Percentiles rank a stretch among this genome's conserved stretches.
These are phyloP conservation scores for Falco punctatus DNA, from an alignment of 2,113 vertebrate species.

Conservation along the genomic window DNA sequence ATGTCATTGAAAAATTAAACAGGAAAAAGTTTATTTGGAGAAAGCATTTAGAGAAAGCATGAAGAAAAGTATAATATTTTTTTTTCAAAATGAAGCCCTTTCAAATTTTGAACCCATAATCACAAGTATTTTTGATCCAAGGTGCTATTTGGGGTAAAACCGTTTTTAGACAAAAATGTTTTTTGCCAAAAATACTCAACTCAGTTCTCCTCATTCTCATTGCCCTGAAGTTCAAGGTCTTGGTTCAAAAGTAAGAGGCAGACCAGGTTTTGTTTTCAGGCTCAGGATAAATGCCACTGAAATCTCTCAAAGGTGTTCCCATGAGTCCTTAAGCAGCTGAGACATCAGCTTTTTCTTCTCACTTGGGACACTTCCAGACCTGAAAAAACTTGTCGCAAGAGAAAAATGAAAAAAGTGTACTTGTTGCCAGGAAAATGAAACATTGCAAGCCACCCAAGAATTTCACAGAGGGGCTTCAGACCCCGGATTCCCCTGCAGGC, in stretches of 20 bases:
- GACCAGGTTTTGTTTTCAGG: not conserved
- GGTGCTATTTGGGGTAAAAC: not conserved
- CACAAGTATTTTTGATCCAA: not conserved
- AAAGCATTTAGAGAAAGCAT: not conserved
- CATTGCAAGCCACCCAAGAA: not conserved
- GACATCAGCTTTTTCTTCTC: not conserved
- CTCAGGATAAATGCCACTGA: not conserved
- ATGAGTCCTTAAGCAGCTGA: not conserved
- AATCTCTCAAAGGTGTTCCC: not conserved
- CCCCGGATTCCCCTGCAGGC: not conserved
- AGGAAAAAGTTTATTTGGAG: not conserved
- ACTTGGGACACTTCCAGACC: conserved; percentile 37
- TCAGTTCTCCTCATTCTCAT: not conserved
- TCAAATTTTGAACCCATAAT: not conserved
- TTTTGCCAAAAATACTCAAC: not conserved
- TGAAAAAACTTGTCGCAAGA: conserved; percentile 49
- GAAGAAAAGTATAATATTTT: not conserved
- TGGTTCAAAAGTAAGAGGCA: not conserved
- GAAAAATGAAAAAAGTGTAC: not conserved
- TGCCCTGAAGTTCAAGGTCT: not conserved
- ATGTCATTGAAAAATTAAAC: not conserved
- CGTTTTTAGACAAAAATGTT: not conserved
- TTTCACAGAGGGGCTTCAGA: not conserved
- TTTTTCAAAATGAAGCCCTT: not conserved
- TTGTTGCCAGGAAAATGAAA: not conserved